Evolutionary conservation across 2,888 invertebrate genomes (phyloP).

Genomic region (Magallana nippona): DNA sequence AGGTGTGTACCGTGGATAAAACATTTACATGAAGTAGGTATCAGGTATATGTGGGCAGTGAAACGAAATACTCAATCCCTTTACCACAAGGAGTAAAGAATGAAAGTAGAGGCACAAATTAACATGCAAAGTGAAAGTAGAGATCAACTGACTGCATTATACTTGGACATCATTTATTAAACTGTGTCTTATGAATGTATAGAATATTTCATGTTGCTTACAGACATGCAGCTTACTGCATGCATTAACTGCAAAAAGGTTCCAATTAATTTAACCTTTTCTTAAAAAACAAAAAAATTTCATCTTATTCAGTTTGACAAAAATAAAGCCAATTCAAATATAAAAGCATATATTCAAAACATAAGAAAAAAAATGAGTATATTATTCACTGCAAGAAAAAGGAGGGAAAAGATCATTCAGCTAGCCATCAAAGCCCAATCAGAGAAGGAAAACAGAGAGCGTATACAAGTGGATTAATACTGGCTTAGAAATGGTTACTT

Average conservation of each 20-base stretch:
- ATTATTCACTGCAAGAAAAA: neutral
- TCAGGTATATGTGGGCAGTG: neutral
- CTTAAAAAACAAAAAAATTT: too few relatives aligned
- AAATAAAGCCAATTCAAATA: too few relatives aligned
- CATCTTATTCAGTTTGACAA: too few relatives aligned
- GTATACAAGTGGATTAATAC: neutral
- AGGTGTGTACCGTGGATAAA: neutral
- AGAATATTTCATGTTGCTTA: too few relatives aligned
- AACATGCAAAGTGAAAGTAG: neutral
- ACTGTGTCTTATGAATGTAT: too few relatives aligned
- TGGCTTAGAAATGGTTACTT: neutral
- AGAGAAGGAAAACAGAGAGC: neutral
- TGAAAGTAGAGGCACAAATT: neutral
- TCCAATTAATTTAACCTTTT: too few relatives aligned
- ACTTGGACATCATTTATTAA: neutral
- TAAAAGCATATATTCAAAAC: neutral
- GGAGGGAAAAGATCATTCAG: neutral
- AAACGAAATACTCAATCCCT: neutral
- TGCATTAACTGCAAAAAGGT: too few relatives aligned
- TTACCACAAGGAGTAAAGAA: neutral
- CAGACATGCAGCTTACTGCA: too few relatives aligned
- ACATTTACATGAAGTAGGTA: neutral
- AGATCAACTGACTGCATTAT: neutral
- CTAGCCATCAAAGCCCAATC: neutral
- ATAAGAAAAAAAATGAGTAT: neutral